phyloP scores from a whole-genome alignment of 2,797 vertebrate genomes.

The Phoebastria nigripes region DNA sequence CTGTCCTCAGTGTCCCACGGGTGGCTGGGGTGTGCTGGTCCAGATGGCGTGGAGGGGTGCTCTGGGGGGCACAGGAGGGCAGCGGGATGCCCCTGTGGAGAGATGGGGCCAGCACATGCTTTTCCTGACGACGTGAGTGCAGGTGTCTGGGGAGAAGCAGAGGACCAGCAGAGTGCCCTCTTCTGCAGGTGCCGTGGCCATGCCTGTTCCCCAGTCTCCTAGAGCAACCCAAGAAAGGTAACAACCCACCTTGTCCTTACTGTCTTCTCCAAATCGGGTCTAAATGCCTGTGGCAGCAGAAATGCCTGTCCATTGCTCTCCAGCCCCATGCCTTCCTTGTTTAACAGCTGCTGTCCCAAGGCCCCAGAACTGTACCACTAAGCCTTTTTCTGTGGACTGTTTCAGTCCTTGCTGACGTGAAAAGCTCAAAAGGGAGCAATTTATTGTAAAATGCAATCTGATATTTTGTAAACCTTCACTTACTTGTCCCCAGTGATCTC shows the following conservation, averaged over 20 bases:
- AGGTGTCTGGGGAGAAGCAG: background rate
- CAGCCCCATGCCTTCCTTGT: background rate
- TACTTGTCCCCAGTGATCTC: background rate
- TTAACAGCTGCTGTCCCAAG: background rate
- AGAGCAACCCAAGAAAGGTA: accelerated
- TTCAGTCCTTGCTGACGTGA: background rate
- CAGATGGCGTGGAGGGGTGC: background rate
- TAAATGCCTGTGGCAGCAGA: background rate
- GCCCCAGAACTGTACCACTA: background rate
- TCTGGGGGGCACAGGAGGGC: background rate
- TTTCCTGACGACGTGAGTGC: accelerated
- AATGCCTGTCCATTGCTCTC: background rate
- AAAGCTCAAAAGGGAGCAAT: background rate
- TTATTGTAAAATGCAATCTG: background rate
- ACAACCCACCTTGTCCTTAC: background rate
- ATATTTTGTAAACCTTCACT: background rate
- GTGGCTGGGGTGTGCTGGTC: too few species aligned
- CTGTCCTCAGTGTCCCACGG: background rate
- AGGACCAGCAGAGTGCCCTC: background rate
- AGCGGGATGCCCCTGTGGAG: background rate
- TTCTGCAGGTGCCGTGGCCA: accelerated
- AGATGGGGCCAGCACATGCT: too few species aligned
- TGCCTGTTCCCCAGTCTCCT: background rate
- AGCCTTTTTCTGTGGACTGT: background rate
- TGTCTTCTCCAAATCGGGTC: background rate